Evolutionary conservation across 2,797 vertebrate genomes (phyloP).

Genomic region (Eremophila alpestris): DNA sequence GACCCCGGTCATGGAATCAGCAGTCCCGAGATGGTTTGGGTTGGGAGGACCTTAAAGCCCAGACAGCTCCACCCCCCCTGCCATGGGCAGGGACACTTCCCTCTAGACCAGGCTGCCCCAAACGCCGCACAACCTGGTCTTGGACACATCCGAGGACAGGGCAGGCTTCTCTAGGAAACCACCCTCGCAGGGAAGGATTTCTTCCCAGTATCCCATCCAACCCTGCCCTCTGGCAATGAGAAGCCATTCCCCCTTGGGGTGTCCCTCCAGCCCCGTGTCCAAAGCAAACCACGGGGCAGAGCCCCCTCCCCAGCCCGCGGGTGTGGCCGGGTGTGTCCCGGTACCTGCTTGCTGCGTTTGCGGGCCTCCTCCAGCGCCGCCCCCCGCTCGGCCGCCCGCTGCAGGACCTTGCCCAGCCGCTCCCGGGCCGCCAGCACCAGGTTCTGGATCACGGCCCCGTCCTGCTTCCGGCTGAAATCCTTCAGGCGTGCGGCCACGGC

Average conservation of each 20-base stretch:
- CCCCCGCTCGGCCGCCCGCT: slow-evolving; percentile 76
- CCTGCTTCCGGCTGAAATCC: slow-evolving; percentile 84
- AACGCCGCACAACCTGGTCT: rapidly evolving
- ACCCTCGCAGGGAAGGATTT: not conserved
- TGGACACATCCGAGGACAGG: too few relatives aligned
- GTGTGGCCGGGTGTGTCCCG: not conserved
- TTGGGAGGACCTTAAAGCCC: not conserved
- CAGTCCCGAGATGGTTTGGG: not conserved
- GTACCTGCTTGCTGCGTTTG: slow-evolving; percentile 85
- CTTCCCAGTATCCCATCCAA: rapidly evolving
- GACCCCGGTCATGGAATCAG: rapidly evolving
- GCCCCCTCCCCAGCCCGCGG: not conserved
- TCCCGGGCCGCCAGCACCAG: slow-evolving; percentile 83
- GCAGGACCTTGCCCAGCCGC: slow-evolving; percentile 82
- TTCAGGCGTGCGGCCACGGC: slow-evolving; percentile 73
- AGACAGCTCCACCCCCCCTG: too few relatives aligned
- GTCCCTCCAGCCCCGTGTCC: rapidly evolving
- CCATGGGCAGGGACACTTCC: not conserved
- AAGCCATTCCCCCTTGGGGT: not conserved
- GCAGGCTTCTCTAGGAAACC: not conserved
- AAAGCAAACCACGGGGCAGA: not conserved
- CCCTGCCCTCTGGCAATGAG: too few relatives aligned
- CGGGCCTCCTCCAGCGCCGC: slow-evolving; percentile 82
- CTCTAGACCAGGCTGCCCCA: not conserved
- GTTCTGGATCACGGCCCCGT: slow-evolving; percentile 82